Evolutionary conservation across 2,888 invertebrate species (phyloP), one percentile per base, ranked within the genome.

Genomic region (Stratiomys singularior): DNA sequence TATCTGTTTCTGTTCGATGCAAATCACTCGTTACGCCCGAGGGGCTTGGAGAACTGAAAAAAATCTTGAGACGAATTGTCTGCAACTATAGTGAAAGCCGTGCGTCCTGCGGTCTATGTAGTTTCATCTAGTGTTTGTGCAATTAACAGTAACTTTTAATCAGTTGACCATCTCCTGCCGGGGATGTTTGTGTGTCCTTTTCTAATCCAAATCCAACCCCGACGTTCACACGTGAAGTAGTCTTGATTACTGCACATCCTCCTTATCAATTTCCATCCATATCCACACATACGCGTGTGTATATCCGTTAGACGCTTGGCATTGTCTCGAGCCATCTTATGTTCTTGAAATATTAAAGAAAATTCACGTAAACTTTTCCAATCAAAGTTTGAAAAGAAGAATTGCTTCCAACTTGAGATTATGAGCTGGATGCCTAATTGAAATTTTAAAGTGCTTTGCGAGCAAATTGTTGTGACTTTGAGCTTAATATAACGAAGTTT

Each of bases 381-480:
- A 66, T 66, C 66, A 66, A 66, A 66, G 66, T 66, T 66, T 30
- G 37, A 66, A 66, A 66, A 66, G 66, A 66, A 66, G 66, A 66
- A 66, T 37, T 11, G 44, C 44, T 66, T 18, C 37, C 37, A 66
- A 37, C 18, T 13, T 30, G 37, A 37, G 21, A 18, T 66, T 37
- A 37, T 30, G 37, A 37, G 18, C 44, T 3, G 13, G 66, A 9
- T 18, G 37, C 37, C 66, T 66, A 66, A 66, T 66, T 66, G 66
- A 66, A 66, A 66, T 15, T 18, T 30, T 18, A 64, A 64, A 66
- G 66, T 66, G 30, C 37, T n/a, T 13, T 30, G 18, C 15, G 7
- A n/a, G 52, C n/a, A 5, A 52, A 52, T 3, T 52, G 52, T 13
- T 52, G 15, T 18, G 52, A 18, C 52, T 37, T 37, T 37, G 18